phyloP scores from a whole-genome alignment of 2,113 vertebrate species.

The Anthoscopus minutus region DNA sequence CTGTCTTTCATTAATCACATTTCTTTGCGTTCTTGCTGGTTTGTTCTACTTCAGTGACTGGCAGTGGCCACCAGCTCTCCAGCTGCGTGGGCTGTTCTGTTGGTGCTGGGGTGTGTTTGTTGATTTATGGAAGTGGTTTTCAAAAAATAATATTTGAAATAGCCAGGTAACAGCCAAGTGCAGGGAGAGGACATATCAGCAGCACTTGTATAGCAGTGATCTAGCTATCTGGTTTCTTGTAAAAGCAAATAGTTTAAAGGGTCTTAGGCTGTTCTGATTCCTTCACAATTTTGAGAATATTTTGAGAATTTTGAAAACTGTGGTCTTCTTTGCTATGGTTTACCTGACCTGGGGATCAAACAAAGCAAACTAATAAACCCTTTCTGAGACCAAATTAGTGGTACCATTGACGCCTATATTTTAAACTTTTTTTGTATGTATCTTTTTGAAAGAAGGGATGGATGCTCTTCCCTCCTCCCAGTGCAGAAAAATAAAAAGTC shows the following conservation, averaged over 20 bases:
- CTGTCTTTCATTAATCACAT: slow-evolving; percentile 47
- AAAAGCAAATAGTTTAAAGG: slow-evolving; percentile 24
- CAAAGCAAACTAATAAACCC: not conserved
- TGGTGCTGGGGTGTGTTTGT: not conserved
- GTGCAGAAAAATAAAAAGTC: not conserved
- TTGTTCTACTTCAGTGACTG: slow-evolving; percentile 25
- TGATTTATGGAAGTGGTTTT: slow-evolving; percentile 61
- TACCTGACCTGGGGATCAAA: not conserved
- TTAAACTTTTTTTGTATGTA: not conserved
- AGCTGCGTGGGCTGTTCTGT: not conserved
- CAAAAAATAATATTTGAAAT: slow-evolving; percentile 51
- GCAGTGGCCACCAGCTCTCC: not conserved
- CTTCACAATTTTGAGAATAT: not conserved
- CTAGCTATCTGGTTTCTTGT: slow-evolving; percentile 32
- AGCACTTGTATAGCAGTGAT: not conserved
- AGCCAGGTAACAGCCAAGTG: slow-evolving; percentile 33
- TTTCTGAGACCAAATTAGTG: not conserved
- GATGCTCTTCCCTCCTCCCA: not conserved
- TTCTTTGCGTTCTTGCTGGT: not conserved
- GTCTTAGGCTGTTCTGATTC: not conserved
- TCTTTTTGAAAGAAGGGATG: not conserved
- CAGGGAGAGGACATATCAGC: not conserved
- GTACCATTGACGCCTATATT: not conserved
- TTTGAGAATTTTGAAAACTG: not conserved
- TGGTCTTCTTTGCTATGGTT: not conserved